A percentile compares a stretch with the other conserved stretches of the same genome.
These are phyloP conservation scores for Solea solea DNA, from an alignment of 2,113 vertebrate genomes.

Conservation along the genomic window DNA sequence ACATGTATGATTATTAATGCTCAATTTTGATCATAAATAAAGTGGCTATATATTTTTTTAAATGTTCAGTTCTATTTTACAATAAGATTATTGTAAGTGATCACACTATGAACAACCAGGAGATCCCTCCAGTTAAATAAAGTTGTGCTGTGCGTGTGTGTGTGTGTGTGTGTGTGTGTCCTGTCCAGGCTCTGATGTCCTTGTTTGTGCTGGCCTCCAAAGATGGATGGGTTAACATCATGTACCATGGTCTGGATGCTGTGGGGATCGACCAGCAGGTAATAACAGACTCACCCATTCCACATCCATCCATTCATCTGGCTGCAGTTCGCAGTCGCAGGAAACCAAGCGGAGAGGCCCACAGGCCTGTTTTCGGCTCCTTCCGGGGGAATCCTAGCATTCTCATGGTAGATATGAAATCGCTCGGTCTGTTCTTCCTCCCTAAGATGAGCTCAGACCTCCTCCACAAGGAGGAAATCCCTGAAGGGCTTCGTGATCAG, in stretches of 20 bases:
- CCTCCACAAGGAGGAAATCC: neutral
- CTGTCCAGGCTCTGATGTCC: constrained; percentile 89
- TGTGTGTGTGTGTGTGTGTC: constrained; percentile 16
- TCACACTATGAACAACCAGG: too few species aligned
- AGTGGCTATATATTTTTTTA: too few species aligned
- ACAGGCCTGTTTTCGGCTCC: neutral
- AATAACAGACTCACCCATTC: neutral
- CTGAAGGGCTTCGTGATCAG: neutral
- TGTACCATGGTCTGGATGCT: constrained; percentile 95
- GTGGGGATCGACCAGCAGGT: constrained; percentile 95
- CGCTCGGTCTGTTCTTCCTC: constrained; percentile 3
- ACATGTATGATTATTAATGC: too few species aligned
- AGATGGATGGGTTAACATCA: constrained; percentile 96
- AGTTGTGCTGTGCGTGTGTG: neutral
- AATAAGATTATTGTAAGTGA: too few species aligned
- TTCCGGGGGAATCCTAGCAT: constrained; percentile 7
- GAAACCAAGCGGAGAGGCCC: too few species aligned
- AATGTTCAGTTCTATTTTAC: too few species aligned
- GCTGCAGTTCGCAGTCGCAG: neutral
- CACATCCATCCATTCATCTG: neutral
- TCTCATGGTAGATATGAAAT: constrained; percentile 18
- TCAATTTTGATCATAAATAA: too few species aligned
- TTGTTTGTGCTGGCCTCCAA: constrained; percentile 94
- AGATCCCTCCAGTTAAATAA: too few species aligned
- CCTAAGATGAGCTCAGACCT: neutral